phyloP scores from a whole-genome alignment of 2,888 invertebrate species.

The Chrysotoxum bicinctum region DNA sequence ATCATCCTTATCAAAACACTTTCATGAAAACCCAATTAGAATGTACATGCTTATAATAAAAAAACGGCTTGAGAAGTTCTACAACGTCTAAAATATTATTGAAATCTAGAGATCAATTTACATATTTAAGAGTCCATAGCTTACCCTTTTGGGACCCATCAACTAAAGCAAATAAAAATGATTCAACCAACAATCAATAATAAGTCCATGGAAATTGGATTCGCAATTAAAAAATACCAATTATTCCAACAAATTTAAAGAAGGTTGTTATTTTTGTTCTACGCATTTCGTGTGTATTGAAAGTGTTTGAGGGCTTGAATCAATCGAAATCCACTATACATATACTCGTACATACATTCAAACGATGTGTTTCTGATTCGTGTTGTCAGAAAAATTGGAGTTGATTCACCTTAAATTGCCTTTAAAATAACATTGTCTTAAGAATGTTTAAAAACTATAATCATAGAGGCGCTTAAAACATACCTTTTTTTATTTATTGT shows the following conservation, averaged over 20 bases:
- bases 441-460: constrained; percentile 9
- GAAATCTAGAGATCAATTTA: no score
- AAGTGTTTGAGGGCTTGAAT: constrained; percentile 5
- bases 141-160: no score
- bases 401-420: constrained; percentile 65
- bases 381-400: constrained; percentile 21
- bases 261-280: constrained; percentile 5
- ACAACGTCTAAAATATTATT: no score
- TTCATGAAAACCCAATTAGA: no score
- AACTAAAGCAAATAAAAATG: no score
- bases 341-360: no score
- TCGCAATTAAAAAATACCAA: constrained; percentile 5
- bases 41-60: no score
- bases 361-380: constrained; percentile 30
- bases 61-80: no score
- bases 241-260: constrained; percentile 14
- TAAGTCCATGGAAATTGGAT: no score
- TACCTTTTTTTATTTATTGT: not conserved
- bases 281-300: not conserved
- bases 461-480: not conserved
- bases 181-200: no score
- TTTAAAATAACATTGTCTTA: not conserved
- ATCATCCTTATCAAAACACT: no score
- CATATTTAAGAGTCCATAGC: no score
- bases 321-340: constrained; percentile 12